A percentile compares a stretch with the other conserved stretches of the same genome.
phyloP scores from a whole-genome alignment of 1,140 invertebrate genomes.

The Halotydeus destructor region DNA sequence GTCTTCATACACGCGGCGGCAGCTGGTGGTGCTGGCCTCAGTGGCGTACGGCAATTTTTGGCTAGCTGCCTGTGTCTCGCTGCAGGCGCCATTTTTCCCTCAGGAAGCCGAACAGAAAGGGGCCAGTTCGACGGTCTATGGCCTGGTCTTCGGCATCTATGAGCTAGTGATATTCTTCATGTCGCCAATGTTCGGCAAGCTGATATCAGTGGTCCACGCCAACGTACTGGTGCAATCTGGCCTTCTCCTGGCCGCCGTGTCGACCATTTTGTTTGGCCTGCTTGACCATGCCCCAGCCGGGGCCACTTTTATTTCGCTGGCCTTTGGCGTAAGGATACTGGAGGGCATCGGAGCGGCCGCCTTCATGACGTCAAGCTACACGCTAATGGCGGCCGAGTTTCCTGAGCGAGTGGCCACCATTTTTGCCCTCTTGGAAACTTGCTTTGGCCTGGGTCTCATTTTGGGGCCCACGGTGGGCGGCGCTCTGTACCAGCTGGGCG shows the following conservation, averaged over 20 bases:
- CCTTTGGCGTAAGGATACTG: constrained; percentile 63
- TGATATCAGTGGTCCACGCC: constrained; percentile 34
- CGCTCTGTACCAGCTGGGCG: constrained; percentile 28
- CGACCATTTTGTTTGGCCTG: constrained; percentile 47
- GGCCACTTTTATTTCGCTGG: constrained; percentile 56
- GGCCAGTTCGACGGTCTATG: constrained; percentile 61
- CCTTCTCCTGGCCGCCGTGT: constrained; percentile 54
- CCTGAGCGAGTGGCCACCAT: constrained; percentile 67
- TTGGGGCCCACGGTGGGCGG: constrained; percentile 19
- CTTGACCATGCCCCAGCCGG: constrained; percentile 59
- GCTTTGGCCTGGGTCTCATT: constrained; percentile 18
- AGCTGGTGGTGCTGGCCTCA: constrained; percentile 4
- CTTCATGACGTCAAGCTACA: constrained; percentile 73
- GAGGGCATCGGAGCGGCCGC: constrained; percentile 79
- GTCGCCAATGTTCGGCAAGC: constrained; percentile 66
- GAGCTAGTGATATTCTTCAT: constrained; percentile 74
- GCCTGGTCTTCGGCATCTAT: constrained; percentile 75
- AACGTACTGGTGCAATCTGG: constrained; percentile 66
- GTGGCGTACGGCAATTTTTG: constrained; percentile 20
- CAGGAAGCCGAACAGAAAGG: constrained; percentile 34
- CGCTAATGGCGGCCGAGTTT: constrained; percentile 82
- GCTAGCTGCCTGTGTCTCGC: constrained; percentile 20
- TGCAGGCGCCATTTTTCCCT: constrained; percentile 23
- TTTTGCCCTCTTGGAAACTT: constrained; percentile 34
- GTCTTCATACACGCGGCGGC: no score